Base-by-base conservation (phyloP, 2,888 invertebrate species). In the Ennomos fuscantarius region DNA sequence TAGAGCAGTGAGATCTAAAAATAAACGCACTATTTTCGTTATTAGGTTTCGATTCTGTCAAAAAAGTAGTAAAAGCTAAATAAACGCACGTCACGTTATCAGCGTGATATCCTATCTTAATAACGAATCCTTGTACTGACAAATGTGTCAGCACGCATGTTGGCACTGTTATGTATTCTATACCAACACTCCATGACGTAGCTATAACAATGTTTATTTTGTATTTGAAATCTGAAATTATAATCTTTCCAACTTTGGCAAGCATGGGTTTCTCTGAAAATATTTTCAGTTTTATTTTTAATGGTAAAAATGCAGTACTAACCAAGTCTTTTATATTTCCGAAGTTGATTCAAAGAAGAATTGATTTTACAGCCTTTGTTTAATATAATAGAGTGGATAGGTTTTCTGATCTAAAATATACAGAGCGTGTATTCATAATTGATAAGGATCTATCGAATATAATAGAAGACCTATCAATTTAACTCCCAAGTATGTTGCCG, bases 61-160 rank as follows among this genome's bases (percentile, higher is more conserved):
- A 42, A 60, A 54, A 60, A 39, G 48, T 52, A 31, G 47, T 63
- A 55, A 61, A 63, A 55, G 13, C 52, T 31, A 60, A 65, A 63
- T 43, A 63, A 58, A 50, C 55, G 24, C 32, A 42, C 52, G 48
- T 58, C 33, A 49, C 54, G 60, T 70, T 73, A 74, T 73, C 76
- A 50, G 54, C 53, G 46, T 62, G 69, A 73, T 72, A 76, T 65
- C 67, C 59, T 72, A 72, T 72, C 72, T 61, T 71, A 73, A 69
- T 68, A 69, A 66, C 59, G 66, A 69, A 65, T 68, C 61, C 61
- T 49, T 70, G 70, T 63, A 35, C 43, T 66, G 66, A 62, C 66
- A 70, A 68, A 66, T 69, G 57, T 69, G 69, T 66, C 69, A 69
- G 6, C 3, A 15, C 24, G 6, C 2, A 6, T 6, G 6, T 3